A percentile compares a stretch with the other conserved stretches of the same genome.
phyloP scores from a whole-genome alignment of 2,888 invertebrate genomes.

The Cataglyphis altisquamis region DNA sequence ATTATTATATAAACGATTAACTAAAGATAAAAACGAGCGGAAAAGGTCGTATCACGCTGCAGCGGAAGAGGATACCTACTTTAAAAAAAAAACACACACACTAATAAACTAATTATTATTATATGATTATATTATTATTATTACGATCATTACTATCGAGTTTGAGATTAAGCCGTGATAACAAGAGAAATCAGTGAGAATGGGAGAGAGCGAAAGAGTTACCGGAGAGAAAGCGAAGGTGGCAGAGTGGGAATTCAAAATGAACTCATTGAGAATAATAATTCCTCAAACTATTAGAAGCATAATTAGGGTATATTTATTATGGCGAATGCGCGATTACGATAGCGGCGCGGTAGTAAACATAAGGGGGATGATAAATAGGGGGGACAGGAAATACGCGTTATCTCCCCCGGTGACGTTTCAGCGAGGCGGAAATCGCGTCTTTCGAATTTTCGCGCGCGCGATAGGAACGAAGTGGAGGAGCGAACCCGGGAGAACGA shows the following conservation, averaged over 20 bases:
- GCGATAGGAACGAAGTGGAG: slow-evolving; percentile 60
- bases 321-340: slow-evolving; percentile 71
- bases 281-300: slow-evolving; percentile 83
- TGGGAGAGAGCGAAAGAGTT: slow-evolving; percentile 55
- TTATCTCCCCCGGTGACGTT: slow-evolving; percentile 63
- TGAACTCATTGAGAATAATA: slow-evolving; percentile 76
- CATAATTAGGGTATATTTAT: slow-evolving; percentile 78
- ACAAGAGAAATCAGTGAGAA: slow-evolving; percentile 70
- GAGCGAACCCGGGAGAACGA: slow-evolving; percentile 60
- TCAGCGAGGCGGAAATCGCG: slow-evolving; percentile 61
- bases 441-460: slow-evolving; percentile 61
- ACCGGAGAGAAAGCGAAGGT: slow-evolving; percentile 48
- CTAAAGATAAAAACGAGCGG: slow-evolving; percentile 80
- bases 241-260: slow-evolving; percentile 63
- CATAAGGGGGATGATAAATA: slow-evolving; percentile 54
- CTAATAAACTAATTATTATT: slow-evolving; percentile 84
- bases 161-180: slow-evolving; percentile 85
- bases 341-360: slow-evolving; percentile 64
- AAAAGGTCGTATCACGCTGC: slow-evolving; percentile 77
- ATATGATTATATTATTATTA: slow-evolving; percentile 79
- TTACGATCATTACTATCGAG: slow-evolving; percentile 84
- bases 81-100: slow-evolving; percentile 75
- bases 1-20: slow-evolving; percentile 85
- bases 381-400: slow-evolving; percentile 46
- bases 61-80: slow-evolving; percentile 77